Conservation (phyloP, 2,113 vertebrate genomes). For the Toxotes jaculatrix region DNA sequence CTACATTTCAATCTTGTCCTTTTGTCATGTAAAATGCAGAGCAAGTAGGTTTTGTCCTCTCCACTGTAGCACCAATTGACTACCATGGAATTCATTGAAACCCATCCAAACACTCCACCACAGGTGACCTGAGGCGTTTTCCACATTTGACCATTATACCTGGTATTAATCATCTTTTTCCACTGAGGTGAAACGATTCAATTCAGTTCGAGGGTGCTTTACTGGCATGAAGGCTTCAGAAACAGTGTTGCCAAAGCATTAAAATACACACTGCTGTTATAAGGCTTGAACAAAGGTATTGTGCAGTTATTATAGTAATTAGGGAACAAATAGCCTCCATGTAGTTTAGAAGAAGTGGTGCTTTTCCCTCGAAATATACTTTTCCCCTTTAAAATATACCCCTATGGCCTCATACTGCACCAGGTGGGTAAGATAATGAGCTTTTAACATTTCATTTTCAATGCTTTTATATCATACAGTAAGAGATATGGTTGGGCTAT, state of each 20-base stretch:
- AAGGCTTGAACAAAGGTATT: not conserved
- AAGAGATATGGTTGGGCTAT: constrained; percentile 1
- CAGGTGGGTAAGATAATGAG: constrained; percentile 38
- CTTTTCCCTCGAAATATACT: not conserved
- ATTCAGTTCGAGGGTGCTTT: too few species aligned
- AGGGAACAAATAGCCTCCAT: not conserved
- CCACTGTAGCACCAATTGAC: not conserved
- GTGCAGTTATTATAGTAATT: constrained; percentile 6
- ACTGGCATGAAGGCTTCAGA: too few species aligned
- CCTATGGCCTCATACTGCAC: not conserved
- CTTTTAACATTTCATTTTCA: constrained; percentile 26
- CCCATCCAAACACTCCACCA: not conserved
- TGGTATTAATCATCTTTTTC: not conserved
- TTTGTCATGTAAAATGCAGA: not conserved
- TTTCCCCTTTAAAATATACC: not conserved
- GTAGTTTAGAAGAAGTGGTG: not conserved
- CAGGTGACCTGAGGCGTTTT: not conserved
- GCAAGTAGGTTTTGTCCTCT: not conserved
- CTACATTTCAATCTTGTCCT: not conserved
- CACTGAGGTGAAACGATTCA: not conserved
- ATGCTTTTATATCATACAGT: constrained; percentile 14
- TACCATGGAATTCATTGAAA: not conserved
- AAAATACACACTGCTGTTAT: not conserved
- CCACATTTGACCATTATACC: not conserved
- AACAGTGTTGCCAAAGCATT: too few species aligned